phyloP scores from a whole-genome alignment of 2,888 invertebrate genomes.

The Cephalotes varians region DNA sequence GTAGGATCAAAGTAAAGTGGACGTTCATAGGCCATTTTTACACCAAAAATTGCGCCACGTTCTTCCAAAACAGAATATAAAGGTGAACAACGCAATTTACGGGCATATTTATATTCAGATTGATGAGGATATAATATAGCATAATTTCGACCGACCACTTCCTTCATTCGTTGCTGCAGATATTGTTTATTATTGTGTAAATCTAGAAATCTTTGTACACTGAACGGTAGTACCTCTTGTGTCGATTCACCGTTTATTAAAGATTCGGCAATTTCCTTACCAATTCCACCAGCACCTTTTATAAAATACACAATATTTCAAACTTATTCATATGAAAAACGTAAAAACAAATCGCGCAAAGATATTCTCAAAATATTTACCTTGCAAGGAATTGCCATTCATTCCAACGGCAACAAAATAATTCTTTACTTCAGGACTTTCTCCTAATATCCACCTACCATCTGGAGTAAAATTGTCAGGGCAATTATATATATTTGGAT shows the following conservation, averaged over 20 bases:
- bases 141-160: slow-evolving; percentile 89
- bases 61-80: slow-evolving; percentile 89
- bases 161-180: slow-evolving; percentile 88
- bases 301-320: slow-evolving; percentile 25
- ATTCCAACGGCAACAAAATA: slow-evolving; percentile 92
- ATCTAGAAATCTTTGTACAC: slow-evolving; percentile 89
- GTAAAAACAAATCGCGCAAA: not conserved
- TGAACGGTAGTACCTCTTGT: slow-evolving; percentile 88
- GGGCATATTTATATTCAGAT: slow-evolving; percentile 88
- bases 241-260: slow-evolving; percentile 89
- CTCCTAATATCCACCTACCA: slow-evolving; percentile 90
- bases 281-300: slow-evolving; percentile 90
- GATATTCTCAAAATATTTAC: slow-evolving; percentile 57
- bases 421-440: slow-evolving; percentile 90
- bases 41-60: slow-evolving; percentile 90
- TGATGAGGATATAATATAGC: slow-evolving; percentile 88
- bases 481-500: slow-evolving; percentile 88
- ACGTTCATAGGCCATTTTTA: slow-evolving; percentile 91
- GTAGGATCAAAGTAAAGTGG: slow-evolving; percentile 90
- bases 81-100: slow-evolving; percentile 89
- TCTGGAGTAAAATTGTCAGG: slow-evolving; percentile 91
- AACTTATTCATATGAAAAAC: slow-evolving; percentile 5
- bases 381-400: slow-evolving; percentile 90
- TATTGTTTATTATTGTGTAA: slow-evolving; percentile 89
- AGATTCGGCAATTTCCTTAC: slow-evolving; percentile 90